Conservation (phyloP, 2,888 invertebrate genomes). For the Escarpia spicata region DNA sequence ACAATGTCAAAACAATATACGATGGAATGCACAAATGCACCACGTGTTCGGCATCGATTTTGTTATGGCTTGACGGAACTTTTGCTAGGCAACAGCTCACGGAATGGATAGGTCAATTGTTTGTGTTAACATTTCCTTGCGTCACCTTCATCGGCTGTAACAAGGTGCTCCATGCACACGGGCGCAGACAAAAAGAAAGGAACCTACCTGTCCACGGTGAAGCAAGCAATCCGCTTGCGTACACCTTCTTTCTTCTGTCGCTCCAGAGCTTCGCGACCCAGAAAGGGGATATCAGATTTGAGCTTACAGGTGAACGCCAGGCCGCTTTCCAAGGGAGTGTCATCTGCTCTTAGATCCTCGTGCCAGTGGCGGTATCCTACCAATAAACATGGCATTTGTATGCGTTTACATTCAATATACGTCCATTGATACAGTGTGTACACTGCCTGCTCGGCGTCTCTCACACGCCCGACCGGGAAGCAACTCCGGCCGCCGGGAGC, state of each 20-base stretch:
- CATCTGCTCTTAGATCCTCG: constrained; percentile 81
- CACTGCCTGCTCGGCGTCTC: too few relatives aligned
- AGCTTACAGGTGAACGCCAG: constrained; percentile 80
- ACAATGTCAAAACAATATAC: too few relatives aligned
- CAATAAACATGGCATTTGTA: too few relatives aligned
- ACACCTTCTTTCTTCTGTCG: constrained; percentile 73
- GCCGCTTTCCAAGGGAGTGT: constrained; percentile 87
- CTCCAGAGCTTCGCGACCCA: constrained; percentile 80
- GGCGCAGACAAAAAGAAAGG: background rate
- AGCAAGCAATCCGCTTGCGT: constrained; percentile 75
- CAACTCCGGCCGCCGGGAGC: too few relatives aligned
- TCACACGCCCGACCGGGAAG: too few relatives aligned
- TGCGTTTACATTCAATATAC: too few relatives aligned
- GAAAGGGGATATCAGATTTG: constrained; percentile 77
- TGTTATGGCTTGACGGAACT: background rate
- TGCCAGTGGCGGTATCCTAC: constrained; percentile 85
- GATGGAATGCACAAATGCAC: too few relatives aligned
- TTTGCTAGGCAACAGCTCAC: background rate
- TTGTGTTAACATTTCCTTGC: background rate
- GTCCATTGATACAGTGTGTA: too few relatives aligned
- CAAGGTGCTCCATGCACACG: background rate
- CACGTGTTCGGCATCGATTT: too few relatives aligned
- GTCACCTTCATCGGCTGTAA: background rate
- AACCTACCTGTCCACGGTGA: constrained; percentile 63
- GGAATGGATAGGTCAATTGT: background rate